Evolutionary conservation across 2,113 vertebrate genomes (phyloP), one percentile per base, ranked within the genome.

Genomic region (Labeo rohita): DNA sequence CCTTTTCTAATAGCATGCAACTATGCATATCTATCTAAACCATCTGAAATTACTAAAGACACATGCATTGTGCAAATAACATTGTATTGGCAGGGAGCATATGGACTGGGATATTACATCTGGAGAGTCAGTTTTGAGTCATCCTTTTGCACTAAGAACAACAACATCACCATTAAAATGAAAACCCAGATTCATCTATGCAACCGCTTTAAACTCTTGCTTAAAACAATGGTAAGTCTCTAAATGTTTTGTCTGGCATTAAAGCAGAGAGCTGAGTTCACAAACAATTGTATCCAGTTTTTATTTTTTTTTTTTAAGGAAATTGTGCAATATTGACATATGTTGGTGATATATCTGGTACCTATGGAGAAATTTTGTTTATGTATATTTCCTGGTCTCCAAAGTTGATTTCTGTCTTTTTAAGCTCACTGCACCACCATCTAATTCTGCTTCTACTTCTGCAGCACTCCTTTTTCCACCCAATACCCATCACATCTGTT

Each of bases 61-160:
- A 83, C 80, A 70, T 68, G 39, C 78, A 39, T 70, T 70, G 45
- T 36, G 80, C 10, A 63, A 65, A 65, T 65, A 34, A 23, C n/a
- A 28, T 81, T 68, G 80, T 70, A 54, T 70, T 83, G 80, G 80
- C 47, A 83, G 61, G 54, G 18, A 70, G 47, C 16, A 81, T 10
- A 15, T 65, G 3, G 8, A 82, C 13, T 23, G 15, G 4, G 21
- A 52, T 13, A 65, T 47, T 47, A 9, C 43, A 47, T 21, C 47
- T 80, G 56, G 78, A 80, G 8, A 50, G 13, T 34, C n/a, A 7
- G n/a, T 68, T 77, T 54, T 16, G 39, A 73, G 36, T 39, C 28
- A 77, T 76, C 16, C 49, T 54, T 70, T 49, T 84, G 23, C 36
- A 50, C 52, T 0, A 11, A 45, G 56, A 12, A 85, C 43, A 68